Evolutionary conservation across 2,797 vertebrate genomes (phyloP).

Genomic region (Sebastolobus alascanus): DNA sequence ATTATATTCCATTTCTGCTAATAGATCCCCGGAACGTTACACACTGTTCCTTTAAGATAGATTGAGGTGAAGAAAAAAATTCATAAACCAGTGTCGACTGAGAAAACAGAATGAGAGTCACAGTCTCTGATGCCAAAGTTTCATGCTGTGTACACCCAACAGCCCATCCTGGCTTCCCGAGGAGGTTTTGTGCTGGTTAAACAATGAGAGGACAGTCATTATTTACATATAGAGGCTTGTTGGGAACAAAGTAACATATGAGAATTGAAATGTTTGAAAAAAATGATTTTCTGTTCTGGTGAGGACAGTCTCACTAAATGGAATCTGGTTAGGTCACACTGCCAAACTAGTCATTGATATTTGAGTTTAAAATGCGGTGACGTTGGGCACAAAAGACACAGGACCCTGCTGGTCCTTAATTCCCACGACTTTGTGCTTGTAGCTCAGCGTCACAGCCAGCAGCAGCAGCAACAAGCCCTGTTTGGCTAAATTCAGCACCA

Average conservation of each 20-base stretch:
- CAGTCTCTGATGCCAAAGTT: neutral
- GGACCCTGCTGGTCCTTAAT: rapidly evolving
- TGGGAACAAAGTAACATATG: neutral
- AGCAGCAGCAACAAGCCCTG: neutral
- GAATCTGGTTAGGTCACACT: neutral
- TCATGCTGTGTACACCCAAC: neutral
- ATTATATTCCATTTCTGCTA: too few species aligned
- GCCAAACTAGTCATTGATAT: neutral
- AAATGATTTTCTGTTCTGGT: neutral
- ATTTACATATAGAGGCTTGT: too few species aligned
- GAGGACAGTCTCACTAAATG: neutral
- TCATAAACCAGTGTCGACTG: too few species aligned
- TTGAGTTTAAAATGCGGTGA: neutral
- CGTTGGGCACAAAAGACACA: neutral
- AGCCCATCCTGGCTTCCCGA: too few species aligned
- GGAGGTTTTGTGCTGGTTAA: neutral
- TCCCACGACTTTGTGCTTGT: neutral
- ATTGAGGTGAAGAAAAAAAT: neutral
- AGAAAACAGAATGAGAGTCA: neutral
- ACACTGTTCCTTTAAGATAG: neutral
- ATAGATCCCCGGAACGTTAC: too few species aligned
- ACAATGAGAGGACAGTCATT: neutral
- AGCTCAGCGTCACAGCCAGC: neutral
- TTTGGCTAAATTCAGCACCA: conserved; percentile 19
- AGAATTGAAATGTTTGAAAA: neutral